Evolutionary conservation across 2,888 invertebrate species (phyloP), one percentile per base, ranked within the genome.

Genomic region (Ephialtes manifestator): DNA sequence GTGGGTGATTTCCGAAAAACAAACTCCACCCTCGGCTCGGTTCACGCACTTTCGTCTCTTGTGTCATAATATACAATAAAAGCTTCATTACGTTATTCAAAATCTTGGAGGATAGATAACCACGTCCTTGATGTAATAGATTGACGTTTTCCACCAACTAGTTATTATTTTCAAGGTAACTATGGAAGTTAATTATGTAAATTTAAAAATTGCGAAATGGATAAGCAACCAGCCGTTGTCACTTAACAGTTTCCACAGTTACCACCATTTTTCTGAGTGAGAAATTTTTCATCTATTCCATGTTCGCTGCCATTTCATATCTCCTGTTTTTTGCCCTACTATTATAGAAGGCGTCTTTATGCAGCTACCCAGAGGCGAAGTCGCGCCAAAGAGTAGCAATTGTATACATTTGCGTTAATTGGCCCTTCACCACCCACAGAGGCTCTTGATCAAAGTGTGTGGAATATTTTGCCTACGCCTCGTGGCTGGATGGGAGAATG

Each of bases 341-440:
- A 10, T 15, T 48, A 43, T 31, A 10, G 24, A 28, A 24, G 20
- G 24, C 35, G 35, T 39, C 65, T 18, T 15, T 60, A 13, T 65
- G n/a, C 43, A 65, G 39, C 4, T 65, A 31, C 15, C 20, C 39
- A 48, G 39, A 67, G 68, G 5, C 31, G 43, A 31, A 20, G 31
- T 55, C 55, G 46, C 46, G 51, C 4, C 71, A 65, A 71, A 80
- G 75, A 75, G 79, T 80, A 48, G 48, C 70, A 65, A 71, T 84
- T 71, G 79, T 51, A 76, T 80, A 72, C 51, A 84, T 81, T 81
- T 84, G 76, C 76, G 67, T 81, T 81, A 84, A 81, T 84, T 84
- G 58, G 70, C 46, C 35, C 35, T 13, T 13, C 15, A 65, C 75
- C 5, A 28, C 39, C 65, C 51, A 35, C 58, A 58, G 55, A 20